A percentile compares a stretch with the other conserved stretches of the same genome.
These are phyloP conservation scores for Dryococelus australis DNA, from an alignment of 2,888 invertebrate genomes.

Conservation along the genomic window DNA sequence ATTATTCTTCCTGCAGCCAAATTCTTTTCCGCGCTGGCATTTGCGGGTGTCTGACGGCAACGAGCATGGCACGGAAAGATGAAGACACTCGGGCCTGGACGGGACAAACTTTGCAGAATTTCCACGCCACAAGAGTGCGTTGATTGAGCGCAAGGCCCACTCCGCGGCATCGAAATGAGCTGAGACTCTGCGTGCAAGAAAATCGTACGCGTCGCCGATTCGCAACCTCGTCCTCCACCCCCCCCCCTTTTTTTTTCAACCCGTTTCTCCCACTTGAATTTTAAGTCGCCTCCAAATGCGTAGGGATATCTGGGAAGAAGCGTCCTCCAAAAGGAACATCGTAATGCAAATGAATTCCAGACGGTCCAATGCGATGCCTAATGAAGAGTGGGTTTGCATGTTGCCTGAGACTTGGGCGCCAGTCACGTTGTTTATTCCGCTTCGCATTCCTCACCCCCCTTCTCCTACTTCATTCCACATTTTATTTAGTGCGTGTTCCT, in stretches of 20 bases:
- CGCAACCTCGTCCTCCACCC: background rate
- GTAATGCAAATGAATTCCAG: background rate
- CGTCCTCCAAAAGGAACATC: background rate
- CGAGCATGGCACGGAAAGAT: too few relatives aligned
- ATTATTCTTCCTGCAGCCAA: too few relatives aligned
- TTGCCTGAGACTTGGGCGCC: background rate
- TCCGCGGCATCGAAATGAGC: background rate
- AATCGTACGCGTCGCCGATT: background rate
- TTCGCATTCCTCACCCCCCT: background rate
- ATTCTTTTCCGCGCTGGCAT: too few relatives aligned
- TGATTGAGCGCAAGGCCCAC: background rate
- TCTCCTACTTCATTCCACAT: background rate
- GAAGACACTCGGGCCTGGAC: too few relatives aligned
- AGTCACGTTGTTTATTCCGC: background rate
- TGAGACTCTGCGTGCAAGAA: background rate
- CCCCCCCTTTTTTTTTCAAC: too few relatives aligned
- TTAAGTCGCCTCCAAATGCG: background rate
- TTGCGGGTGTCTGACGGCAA: too few relatives aligned
- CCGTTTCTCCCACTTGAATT: background rate
- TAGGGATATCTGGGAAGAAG: too few relatives aligned
- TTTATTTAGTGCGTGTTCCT: background rate
- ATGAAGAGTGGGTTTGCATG: slow-evolving; percentile 9
- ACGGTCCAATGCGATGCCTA: background rate
- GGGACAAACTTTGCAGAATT: too few relatives aligned
- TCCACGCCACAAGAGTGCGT: too few relatives aligned